phyloP scores from a whole-genome alignment of 2,888 invertebrate genomes.

The Agrochola macilenta region DNA sequence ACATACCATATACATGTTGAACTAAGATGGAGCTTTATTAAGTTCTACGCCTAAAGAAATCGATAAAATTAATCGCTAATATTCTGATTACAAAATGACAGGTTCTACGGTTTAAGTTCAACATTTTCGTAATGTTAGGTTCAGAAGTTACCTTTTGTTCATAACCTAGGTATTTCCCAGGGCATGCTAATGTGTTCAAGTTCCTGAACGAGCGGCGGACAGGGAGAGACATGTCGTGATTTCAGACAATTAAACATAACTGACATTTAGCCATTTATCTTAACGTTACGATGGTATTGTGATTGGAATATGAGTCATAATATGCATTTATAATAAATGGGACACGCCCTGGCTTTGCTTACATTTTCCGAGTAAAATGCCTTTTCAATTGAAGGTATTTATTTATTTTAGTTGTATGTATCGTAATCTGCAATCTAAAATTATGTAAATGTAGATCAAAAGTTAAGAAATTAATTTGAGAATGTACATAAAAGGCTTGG shows the following conservation, averaged over 20 bases:
- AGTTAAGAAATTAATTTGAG: constrained; percentile 29
- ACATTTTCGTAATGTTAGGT: constrained; percentile 55
- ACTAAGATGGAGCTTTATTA: background rate
- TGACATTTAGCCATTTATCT: constrained; percentile 64
- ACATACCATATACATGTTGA: too few species aligned
- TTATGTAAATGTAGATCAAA: background rate
- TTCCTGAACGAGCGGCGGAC: constrained; percentile 40
- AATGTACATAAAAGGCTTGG: constrained; percentile 29
- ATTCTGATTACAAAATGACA: constrained; percentile 25
- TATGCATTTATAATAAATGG: constrained; percentile 11
- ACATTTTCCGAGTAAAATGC: constrained; percentile 1
- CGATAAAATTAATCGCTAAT: background rate
- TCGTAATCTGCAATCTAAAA: constrained; percentile 1
- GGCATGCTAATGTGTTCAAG: constrained; percentile 57
- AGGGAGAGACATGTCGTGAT: constrained; percentile 64
- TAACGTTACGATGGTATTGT: constrained; percentile 30
- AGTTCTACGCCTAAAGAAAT: background rate
- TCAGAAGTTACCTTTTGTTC: constrained; percentile 49
- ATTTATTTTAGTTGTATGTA: background rate
- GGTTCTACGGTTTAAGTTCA: constrained; percentile 10
- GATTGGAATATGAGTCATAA: constrained; percentile 42
- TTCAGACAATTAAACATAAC: constrained; percentile 66
- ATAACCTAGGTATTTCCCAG: constrained; percentile 36
- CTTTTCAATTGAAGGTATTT: background rate
- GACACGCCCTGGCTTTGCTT: background rate